Conservation (phyloP, 1,140 invertebrate genomes). For the Drosophila funebris region DNA sequence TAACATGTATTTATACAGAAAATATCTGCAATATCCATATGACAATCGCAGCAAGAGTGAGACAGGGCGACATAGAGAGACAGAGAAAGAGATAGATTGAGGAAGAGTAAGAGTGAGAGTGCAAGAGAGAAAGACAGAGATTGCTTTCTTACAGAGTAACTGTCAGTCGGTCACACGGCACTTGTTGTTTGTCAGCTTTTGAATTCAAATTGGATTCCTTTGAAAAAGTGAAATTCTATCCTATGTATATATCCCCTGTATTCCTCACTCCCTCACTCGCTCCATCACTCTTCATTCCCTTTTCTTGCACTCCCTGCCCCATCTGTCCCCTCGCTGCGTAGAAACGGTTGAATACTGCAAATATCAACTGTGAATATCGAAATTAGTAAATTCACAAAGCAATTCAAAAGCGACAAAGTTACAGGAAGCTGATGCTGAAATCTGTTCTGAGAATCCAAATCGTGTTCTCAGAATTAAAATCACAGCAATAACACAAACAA, state of each 20-base stretch:
- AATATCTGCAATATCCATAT: too few species aligned
- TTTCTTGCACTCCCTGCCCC: background rate
- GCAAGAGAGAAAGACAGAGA: too few species aligned
- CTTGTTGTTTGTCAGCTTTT: background rate
- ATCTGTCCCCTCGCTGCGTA: background rate
- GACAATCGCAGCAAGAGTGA: too few species aligned
- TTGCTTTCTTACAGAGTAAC: background rate
- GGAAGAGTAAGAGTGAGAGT: too few species aligned
- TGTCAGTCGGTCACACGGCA: background rate
- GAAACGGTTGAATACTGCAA: background rate
- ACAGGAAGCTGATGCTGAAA: background rate
- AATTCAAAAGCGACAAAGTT: constrained; percentile 5
- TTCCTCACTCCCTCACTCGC: background rate
- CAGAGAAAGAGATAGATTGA: too few species aligned
- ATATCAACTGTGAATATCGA: constrained; percentile 4
- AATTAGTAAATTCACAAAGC: background rate
- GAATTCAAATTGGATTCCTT: background rate
- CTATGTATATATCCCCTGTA: background rate
- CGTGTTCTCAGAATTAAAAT: background rate
- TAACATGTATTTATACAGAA: too few species aligned
- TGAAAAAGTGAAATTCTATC: constrained; percentile 4
- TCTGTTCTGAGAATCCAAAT: background rate
- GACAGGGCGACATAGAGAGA: too few species aligned
- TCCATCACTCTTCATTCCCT: background rate
- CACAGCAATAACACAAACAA: background rate